phyloP scores from a whole-genome alignment of 1,140 invertebrate genomes.

The Zaprionus kolodkinae region DNA sequence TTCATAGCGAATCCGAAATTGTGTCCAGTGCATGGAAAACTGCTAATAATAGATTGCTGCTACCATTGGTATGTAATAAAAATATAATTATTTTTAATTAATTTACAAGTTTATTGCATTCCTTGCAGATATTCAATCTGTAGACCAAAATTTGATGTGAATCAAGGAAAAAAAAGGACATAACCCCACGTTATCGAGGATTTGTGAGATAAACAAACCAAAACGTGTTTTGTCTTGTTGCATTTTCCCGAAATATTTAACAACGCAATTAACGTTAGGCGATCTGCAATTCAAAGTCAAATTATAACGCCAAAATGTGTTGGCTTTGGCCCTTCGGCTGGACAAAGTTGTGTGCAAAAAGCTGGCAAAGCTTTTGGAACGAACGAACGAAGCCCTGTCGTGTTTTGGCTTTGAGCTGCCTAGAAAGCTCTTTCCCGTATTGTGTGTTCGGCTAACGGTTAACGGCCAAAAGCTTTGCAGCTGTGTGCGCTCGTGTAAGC shows the following conservation, averaged over 20 bases:
- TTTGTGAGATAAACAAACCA: neutral
- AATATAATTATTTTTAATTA: neutral
- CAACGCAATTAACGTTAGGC: neutral
- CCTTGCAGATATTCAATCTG: neutral
- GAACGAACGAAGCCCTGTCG: neutral
- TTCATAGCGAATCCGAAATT: neutral
- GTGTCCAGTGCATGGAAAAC: slow-evolving; percentile 4
- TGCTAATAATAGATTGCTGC: neutral
- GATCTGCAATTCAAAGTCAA: slow-evolving; percentile 6
- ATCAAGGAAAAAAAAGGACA: too few relatives aligned
- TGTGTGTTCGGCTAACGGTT: slow-evolving; percentile 15
- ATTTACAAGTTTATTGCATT: neutral
- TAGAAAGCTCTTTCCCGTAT: neutral
- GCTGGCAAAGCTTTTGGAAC: neutral
- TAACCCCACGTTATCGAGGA: too few relatives aligned
- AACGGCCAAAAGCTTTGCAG: slow-evolving; percentile 21
- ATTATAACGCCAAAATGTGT: neutral
- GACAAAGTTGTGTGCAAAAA: neutral
- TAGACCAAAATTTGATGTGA: neutral
- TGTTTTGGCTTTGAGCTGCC: neutral
- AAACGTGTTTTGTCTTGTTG: neutral
- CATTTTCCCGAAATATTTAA: neutral
- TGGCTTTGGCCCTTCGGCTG: neutral
- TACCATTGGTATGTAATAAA: neutral
- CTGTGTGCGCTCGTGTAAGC: neutral